phyloP scores from a whole-genome alignment of 1,140 invertebrate species.

The Caerostris extrusa region DNA sequence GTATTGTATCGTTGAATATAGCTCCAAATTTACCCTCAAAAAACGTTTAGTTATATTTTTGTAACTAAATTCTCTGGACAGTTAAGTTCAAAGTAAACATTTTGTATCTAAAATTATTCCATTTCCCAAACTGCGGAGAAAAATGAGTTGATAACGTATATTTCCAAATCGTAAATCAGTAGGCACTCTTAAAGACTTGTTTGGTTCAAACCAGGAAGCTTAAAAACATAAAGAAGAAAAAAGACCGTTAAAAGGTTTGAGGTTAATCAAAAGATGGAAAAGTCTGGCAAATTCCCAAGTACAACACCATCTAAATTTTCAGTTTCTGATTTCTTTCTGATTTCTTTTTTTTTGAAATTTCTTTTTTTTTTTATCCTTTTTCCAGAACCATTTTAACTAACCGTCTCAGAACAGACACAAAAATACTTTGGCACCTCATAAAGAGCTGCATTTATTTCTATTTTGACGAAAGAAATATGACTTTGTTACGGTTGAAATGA shows the following conservation, averaged over 20 bases:
- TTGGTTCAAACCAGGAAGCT: background rate
- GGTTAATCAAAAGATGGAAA: background rate
- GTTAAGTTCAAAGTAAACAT: constrained; percentile 9
- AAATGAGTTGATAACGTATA: background rate
- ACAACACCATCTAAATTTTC: constrained; percentile 34
- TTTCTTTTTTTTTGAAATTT: background rate
- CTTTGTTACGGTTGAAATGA: background rate
- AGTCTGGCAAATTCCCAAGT: background rate
- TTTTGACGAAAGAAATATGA: constrained; percentile 27
- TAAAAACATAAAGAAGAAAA: background rate
- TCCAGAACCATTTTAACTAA: background rate
- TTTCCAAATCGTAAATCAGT: background rate
- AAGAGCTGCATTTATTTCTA: background rate
- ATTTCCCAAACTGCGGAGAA: background rate
- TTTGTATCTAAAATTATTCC: background rate
- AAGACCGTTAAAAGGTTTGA: background rate
- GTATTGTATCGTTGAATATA: no score
- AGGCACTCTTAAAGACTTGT: background rate
- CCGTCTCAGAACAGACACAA: background rate
- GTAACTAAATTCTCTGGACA: no score
- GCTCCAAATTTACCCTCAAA: no score
- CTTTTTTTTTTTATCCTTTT: background rate
- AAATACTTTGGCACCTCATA: constrained; percentile 27
- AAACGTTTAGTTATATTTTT: no score
- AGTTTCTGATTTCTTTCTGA: constrained; percentile 22